Percentiles rank a stretch among this genome's conserved stretches.
Conservation (phyloP, 2,888 invertebrate species). For the Xanthia icteritia region DNA sequence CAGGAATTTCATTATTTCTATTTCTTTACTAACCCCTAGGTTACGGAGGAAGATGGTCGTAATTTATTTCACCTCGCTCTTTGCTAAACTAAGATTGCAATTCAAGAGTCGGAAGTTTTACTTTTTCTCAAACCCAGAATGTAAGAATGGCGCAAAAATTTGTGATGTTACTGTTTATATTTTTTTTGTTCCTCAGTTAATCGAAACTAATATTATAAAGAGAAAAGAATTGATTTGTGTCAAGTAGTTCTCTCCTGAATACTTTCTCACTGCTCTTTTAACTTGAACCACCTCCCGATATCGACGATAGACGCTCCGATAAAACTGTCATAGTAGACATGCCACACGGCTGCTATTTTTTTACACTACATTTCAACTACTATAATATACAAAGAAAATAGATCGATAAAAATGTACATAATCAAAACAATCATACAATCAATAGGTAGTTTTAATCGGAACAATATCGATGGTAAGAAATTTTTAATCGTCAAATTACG, state of each 20-base stretch:
- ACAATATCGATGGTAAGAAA: slow-evolving; percentile 26
- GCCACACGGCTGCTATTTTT: slow-evolving; percentile 73
- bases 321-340: slow-evolving; percentile 82
- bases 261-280: slow-evolving; percentile 40
- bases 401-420: slow-evolving; percentile 30
- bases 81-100: not conserved
- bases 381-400: slow-evolving; percentile 32
- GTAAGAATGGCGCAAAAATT: not conserved
- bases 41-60: not conserved
- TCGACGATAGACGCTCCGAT: slow-evolving; percentile 78
- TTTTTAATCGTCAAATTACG: slow-evolving; percentile 12
- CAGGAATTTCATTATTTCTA: not conserved
- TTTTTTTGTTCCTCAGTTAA: too few relatives aligned
- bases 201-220: too few relatives aligned
- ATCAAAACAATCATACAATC: slow-evolving; percentile 38
- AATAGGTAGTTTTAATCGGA: slow-evolving; percentile 29
- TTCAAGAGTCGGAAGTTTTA: not conserved
- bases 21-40: not conserved
- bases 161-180: too few relatives aligned
- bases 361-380: slow-evolving; percentile 41
- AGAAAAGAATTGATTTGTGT: too few relatives aligned
- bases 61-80: not conserved
- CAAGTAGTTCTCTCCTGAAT: not conserved
- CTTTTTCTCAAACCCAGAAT: not conserved
- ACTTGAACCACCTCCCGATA: slow-evolving; percentile 63